phyloP scores from a whole-genome alignment of 2,888 invertebrate genomes.

The Lepidocyrtinus sp. region DNA sequence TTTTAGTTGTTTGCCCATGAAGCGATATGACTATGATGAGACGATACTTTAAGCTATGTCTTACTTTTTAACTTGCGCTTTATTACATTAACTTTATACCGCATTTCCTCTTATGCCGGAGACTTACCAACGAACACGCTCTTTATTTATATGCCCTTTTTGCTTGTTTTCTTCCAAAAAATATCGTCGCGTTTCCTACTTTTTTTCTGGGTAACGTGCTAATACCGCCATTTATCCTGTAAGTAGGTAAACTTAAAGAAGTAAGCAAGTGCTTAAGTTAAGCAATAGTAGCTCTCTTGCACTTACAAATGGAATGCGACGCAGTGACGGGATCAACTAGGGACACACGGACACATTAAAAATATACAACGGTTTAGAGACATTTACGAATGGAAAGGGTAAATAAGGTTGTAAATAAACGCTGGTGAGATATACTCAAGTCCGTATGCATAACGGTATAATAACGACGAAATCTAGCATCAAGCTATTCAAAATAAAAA shows the following conservation, averaged over 20 bases:
- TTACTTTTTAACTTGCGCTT: neutral
- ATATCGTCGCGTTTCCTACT: neutral
- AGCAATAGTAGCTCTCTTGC: no score
- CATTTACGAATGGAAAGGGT: no score
- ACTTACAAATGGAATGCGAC: no score
- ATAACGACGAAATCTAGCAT: no score
- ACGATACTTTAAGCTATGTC: neutral
- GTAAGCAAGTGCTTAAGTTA: neutral
- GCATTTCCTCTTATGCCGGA: neutral
- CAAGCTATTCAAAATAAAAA: no score
- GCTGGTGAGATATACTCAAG: no score
- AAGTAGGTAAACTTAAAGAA: neutral
- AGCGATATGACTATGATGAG: no score
- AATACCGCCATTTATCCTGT: neutral
- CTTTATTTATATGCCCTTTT: neutral
- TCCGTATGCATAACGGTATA: no score
- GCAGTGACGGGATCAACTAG: no score
- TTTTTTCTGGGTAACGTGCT: neutral
- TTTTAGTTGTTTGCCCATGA: conserved; percentile 28
- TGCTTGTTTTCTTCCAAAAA: conserved; percentile 18
- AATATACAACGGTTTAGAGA: no score
- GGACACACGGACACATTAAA: no score
- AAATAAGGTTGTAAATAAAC: no score
- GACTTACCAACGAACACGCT: neutral
- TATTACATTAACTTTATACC: neutral